phyloP scores from a whole-genome alignment of 35 echinoderm and acorn worm species.

The Anneissia japonica region DNA sequence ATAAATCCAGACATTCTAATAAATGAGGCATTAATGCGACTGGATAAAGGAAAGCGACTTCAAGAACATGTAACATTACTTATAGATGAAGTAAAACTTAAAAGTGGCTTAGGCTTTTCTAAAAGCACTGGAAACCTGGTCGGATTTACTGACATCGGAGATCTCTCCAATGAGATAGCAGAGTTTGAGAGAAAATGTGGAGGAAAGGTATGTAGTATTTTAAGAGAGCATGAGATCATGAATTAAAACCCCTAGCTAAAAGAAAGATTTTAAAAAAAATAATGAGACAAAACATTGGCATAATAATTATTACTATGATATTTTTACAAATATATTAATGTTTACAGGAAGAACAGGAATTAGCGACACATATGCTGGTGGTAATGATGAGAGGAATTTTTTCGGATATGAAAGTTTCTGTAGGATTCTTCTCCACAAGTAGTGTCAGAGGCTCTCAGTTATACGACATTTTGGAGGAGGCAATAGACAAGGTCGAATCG shows the following conservation, averaged over 20 bases:
- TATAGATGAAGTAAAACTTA: conserved; percentile 51
- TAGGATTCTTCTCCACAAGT: conserved; percentile 15
- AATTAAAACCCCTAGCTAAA: not conserved
- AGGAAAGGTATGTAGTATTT: not conserved
- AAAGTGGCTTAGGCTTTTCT: conserved; percentile 32
- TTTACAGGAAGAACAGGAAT: not conserved
- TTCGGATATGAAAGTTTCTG: conserved; percentile 7
- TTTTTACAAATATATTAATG: too few relatives aligned
- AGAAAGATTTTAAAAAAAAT: too few relatives aligned
- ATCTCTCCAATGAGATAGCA: not conserved
- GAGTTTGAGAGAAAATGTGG: not conserved
- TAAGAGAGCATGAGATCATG: too few relatives aligned
- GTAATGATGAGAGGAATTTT: conserved; percentile 34
- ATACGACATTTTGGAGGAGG: not conserved
- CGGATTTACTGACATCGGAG: conserved; percentile 25
- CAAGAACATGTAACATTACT: not conserved
- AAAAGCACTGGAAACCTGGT: conserved; percentile 17
- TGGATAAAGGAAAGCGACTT: too few relatives aligned
- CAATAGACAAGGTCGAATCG: not conserved
- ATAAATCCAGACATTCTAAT: too few relatives aligned
- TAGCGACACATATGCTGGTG: conserved; percentile 34
- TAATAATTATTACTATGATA: too few relatives aligned
- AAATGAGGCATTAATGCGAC: too few relatives aligned
- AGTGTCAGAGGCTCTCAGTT: conserved; percentile 4
- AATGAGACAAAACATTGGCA: too few relatives aligned